Percentiles rank a stretch among this genome's conserved stretches.
These are phyloP conservation scores for Congeria kusceri DNA, from an alignment of 2,888 invertebrate species.

Conservation along the genomic window DNA sequence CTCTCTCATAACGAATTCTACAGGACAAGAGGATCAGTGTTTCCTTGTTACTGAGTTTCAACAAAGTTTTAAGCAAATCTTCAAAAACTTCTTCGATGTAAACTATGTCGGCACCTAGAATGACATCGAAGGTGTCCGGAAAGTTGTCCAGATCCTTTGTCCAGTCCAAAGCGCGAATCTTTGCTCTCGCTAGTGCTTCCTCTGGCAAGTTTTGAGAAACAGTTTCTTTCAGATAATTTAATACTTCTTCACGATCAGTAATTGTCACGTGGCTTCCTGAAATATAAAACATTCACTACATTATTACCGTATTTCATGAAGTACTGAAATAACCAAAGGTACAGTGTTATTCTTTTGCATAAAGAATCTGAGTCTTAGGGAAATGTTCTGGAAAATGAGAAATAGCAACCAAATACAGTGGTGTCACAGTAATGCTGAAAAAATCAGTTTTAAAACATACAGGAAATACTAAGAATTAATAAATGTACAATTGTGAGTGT, in stretches of 20 bases:
- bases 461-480: too few species aligned
- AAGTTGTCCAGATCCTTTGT: conserved; percentile 68
- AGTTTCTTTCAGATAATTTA: conserved; percentile 69
- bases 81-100: conserved; percentile 84
- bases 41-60: conserved; percentile 65
- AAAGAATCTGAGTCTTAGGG: too few species aligned
- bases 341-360: too few species aligned
- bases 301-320: too few species aligned
- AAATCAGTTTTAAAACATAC: too few species aligned
- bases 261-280: conserved; percentile 78
- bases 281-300: too few species aligned
- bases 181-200: conserved; percentile 37
- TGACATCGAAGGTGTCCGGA: conserved; percentile 74
- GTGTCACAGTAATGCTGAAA: too few species aligned
- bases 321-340: too few species aligned
- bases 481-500: too few species aligned
- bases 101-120: conserved; percentile 84
- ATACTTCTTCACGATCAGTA: conserved; percentile 78
- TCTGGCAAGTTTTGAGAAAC: conserved; percentile 68
- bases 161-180: conserved; percentile 79
- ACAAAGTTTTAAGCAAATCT: conserved; percentile 76
- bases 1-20: conserved; percentile 69
- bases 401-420: too few species aligned
- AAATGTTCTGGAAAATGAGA: too few species aligned
- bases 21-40: conserved; percentile 79